Percentiles rank a stretch among this genome's conserved stretches.
Evolutionary conservation across 2,113 vertebrate species (phyloP).

Genomic region (Proteles cristata): DNA sequence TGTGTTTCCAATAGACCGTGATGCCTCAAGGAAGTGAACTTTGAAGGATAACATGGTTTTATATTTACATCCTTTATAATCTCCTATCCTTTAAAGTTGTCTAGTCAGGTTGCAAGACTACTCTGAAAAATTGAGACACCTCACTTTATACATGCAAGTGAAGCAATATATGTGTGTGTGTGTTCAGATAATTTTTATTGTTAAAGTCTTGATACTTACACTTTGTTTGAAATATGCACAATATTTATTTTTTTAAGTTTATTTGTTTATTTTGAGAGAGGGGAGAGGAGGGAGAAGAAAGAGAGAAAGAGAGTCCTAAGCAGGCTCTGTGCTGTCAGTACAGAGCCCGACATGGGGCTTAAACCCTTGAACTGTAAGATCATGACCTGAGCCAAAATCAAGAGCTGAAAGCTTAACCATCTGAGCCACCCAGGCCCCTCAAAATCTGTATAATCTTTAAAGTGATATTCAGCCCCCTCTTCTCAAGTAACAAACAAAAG

Average conservation of each 20-base stretch:
- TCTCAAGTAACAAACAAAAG: background rate
- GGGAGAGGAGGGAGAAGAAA: too few species aligned
- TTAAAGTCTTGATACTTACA: background rate
- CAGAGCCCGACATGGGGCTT: too few species aligned
- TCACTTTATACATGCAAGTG: fast-evolving
- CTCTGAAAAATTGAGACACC: background rate
- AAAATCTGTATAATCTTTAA: background rate
- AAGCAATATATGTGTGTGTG: fast-evolving
- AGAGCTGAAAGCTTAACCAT: too few species aligned
- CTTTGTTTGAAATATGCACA: background rate
- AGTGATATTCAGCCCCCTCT: background rate
- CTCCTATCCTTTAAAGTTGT: background rate
- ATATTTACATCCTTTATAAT: background rate
- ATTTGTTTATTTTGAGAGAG: too few species aligned
- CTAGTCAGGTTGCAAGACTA: background rate
- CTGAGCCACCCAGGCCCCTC: too few species aligned
- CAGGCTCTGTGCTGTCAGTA: too few species aligned
- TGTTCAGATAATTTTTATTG: background rate
- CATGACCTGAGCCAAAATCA: too few species aligned
- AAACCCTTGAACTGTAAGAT: too few species aligned
- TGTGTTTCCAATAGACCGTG: background rate
- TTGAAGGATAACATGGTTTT: background rate
- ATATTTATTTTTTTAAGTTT: background rate
- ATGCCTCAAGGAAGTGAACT: fast-evolving
- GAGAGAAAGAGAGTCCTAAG: too few species aligned